Percentiles rank a stretch among this genome's conserved stretches.
Conservation (phyloP, 2,888 invertebrate species). For the Aproaerema taeniolella region DNA sequence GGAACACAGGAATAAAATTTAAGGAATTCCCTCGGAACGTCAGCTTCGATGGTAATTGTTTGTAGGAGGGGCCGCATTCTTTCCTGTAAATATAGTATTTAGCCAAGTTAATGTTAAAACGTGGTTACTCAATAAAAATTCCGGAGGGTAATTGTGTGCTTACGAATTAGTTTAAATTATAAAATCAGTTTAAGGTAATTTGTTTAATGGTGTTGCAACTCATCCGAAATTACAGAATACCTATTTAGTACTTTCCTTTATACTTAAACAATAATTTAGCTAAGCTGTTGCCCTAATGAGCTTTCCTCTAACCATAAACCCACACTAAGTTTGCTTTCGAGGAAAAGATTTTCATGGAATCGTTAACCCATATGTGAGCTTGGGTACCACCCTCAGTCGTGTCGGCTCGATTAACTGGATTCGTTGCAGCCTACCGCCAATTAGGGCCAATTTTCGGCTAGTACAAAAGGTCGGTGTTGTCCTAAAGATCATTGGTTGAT, state of each 20-base stretch:
- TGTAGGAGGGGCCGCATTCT: conserved; percentile 25
- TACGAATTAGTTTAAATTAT: not conserved
- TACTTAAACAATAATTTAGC: no score
- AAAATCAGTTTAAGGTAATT: no score
- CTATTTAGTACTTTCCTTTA: no score
- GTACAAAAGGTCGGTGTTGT: conserved; percentile 59
- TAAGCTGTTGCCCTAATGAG: no score
- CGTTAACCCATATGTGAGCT: conserved; percentile 9
- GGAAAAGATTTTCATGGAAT: conserved; percentile 15
- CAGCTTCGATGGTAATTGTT: conserved; percentile 31
- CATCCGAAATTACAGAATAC: no score
- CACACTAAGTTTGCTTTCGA: not conserved
- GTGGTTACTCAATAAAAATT: conserved; percentile 33
- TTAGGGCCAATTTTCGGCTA: conserved; percentile 66
- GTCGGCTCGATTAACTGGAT: conserved; percentile 35
- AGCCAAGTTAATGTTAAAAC: conserved; percentile 34
- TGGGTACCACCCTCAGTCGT: conserved; percentile 27
- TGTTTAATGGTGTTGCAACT: not conserved
- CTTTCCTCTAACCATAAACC: not conserved
- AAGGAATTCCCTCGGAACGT: conserved; percentile 42
- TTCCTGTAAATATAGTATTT: conserved; percentile 47
- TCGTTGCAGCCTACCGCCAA: conserved; percentile 55
- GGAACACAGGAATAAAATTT: conserved; percentile 30
- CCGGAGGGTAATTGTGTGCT: conserved; percentile 25
- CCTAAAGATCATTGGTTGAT: conserved; percentile 66